Conservation (phyloP, 2,797 vertebrate species). For the Pachyuromys duprasi region DNA sequence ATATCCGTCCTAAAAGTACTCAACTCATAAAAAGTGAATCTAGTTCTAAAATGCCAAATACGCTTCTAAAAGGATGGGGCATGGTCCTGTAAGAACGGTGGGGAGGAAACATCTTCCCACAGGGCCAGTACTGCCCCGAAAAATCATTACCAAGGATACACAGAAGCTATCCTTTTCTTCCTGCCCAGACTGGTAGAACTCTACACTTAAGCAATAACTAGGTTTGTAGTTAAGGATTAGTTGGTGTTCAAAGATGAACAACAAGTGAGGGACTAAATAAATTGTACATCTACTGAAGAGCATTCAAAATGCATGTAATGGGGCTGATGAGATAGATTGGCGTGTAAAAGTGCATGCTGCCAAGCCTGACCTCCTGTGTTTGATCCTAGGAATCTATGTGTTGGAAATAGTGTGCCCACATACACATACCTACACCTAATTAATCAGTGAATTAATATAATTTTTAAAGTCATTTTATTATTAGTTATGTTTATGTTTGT, state of each 20-base stretch:
- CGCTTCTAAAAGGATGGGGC: not conserved
- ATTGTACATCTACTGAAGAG: not conserved
- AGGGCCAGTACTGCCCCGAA: not conserved
- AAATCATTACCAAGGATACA: not conserved
- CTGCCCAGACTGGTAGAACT: not conserved
- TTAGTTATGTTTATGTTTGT: no score
- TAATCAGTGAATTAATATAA: not conserved
- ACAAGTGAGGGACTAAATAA: not conserved
- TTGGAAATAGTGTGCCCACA: not conserved
- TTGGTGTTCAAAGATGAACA: constrained; percentile 7
- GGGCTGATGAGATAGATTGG: not conserved
- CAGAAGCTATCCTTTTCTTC: constrained; percentile 5
- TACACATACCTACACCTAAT: not conserved
- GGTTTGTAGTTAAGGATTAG: not conserved
- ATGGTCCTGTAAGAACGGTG: not conserved
- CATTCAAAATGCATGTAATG: not conserved
- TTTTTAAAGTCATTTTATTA: not conserved
- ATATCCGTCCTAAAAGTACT: constrained; percentile 35
- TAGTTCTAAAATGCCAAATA: constrained; percentile 49
- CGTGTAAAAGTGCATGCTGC: not conserved
- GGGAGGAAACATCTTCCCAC: constrained; percentile 12
- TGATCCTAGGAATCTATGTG: not conserved
- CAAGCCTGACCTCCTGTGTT: no score
- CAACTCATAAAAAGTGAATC: constrained; percentile 55
- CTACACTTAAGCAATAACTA: not conserved